Evolutionary conservation across 2,113 vertebrate species (phyloP), one percentile per base, ranked within the genome.

Genomic region (Rhagologus leucostigma): DNA sequence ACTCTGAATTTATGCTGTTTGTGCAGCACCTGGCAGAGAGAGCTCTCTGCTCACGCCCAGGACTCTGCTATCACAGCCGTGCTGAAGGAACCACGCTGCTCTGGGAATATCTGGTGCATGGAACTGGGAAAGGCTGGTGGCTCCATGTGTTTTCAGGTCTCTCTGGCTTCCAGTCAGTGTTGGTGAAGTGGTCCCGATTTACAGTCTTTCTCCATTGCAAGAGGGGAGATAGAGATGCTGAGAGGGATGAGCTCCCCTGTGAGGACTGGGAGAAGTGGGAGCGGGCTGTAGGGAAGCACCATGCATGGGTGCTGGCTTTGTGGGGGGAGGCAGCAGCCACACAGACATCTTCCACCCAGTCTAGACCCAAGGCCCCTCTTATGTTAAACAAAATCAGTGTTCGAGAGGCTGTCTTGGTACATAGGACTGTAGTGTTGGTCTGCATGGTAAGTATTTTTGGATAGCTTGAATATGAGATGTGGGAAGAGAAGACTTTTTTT

Each of bases 261-360:
- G 39, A 69, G 33, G 49, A n/a, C 20, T 6, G 52, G 41, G 33
- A 76, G 56, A 71, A 13, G 27, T 46, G 35, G 32, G 29, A 56
- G 26, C 0, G 0, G 39, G 83, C 59, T 86, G 11, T 10, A 26
- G 26, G 24, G 49, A 41, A 64, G 69, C 24, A 27, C 26, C 26
- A 27, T 0, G 0, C 8, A 13, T 0, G 2, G 30, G 7, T 18
- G 4, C 33, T 76, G n/a, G 46, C 33, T 76, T 50, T 82, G 29
- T 60, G 18, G 17, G 37, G 33, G 19, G 12, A 15, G 57, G 32
- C 52, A 52, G 44, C 57, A 81, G 68, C n/a, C 21, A 16, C 55
- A 67, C 13, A 27, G 41, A 44, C 29, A n/a, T 73, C 24, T 82
- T 16, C 18, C 37, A 41, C 7, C 16, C 3, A 1, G 7, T 33